Percentiles rank a stretch among this genome's conserved stretches.
Conservation (phyloP, 1,140 invertebrate species). For the Zophobas morio region DNA sequence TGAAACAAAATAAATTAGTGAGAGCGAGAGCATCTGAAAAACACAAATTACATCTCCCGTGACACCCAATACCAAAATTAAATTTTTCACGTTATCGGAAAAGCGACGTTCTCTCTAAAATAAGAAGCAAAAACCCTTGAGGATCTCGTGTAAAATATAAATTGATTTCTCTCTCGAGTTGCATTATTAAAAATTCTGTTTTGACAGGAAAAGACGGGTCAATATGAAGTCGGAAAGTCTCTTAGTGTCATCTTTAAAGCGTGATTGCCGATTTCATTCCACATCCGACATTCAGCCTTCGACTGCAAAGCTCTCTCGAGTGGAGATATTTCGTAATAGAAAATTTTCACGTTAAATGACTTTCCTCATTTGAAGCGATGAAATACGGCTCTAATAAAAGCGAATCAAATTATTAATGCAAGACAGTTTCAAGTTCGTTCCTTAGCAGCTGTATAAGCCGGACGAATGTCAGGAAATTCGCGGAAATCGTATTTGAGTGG, state of each 20-base stretch:
- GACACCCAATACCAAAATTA: slow-evolving; percentile 12
- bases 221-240: slow-evolving; percentile 31
- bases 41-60: too few relatives aligned
- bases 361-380: too few relatives aligned
- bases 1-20: too few relatives aligned
- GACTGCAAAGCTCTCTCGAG: background rate
- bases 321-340: background rate
- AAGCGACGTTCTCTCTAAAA: background rate
- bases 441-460: too few relatives aligned
- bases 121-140: slow-evolving; percentile 4
- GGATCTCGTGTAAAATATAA: slow-evolving; percentile 18
- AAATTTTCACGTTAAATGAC: background rate
- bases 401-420: too few relatives aligned
- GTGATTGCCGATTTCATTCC: slow-evolving; percentile 23
- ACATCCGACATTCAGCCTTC: slow-evolving; percentile 11
- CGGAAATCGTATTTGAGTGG: too few relatives aligned
- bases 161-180: slow-evolving; percentile 25
- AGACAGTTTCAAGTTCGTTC: too few relatives aligned
- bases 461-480: too few relatives aligned
- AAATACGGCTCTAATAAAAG: too few relatives aligned
- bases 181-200: slow-evolving; percentile 40
- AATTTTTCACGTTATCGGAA: slow-evolving; percentile 4
- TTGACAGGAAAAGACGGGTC: slow-evolving; percentile 39
- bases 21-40: too few relatives aligned
- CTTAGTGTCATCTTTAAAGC: slow-evolving; percentile 24